phyloP scores from a whole-genome alignment of 2,113 vertebrate species.

The Ochotona princeps region DNA sequence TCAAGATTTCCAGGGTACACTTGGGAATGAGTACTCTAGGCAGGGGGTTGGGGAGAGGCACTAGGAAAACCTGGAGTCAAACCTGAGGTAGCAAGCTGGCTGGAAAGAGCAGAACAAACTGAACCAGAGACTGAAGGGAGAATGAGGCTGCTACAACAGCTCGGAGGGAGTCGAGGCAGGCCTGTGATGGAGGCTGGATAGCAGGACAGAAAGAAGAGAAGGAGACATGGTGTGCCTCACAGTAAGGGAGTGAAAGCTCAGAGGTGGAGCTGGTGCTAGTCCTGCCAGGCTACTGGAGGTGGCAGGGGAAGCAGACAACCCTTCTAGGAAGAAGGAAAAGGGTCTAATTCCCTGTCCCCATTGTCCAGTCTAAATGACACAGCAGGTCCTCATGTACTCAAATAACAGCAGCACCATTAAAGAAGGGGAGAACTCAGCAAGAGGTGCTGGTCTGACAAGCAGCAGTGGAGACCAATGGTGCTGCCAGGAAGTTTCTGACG shows the following conservation, averaged over 20 bases:
- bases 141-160: neutral
- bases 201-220: neutral
- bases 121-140: neutral
- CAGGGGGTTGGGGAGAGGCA: neutral
- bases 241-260: neutral
- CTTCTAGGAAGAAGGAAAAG: neutral
- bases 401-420: neutral
- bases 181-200: neutral
- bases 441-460: neutral
- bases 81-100: neutral
- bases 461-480: neutral
- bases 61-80: neutral
- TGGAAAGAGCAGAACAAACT: neutral
- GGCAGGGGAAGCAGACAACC: neutral
- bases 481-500: neutral
- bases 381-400: neutral
- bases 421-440: neutral
- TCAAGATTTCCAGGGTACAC: neutral
- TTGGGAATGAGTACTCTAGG: neutral
- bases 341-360: neutral
- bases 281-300: neutral
- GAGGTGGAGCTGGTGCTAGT: neutral
- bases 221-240: neutral
- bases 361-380: neutral
- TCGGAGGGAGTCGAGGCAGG: neutral